Evolutionary conservation across 2,888 invertebrate genomes (phyloP).

Genomic region (Argyra leucocephala): DNA sequence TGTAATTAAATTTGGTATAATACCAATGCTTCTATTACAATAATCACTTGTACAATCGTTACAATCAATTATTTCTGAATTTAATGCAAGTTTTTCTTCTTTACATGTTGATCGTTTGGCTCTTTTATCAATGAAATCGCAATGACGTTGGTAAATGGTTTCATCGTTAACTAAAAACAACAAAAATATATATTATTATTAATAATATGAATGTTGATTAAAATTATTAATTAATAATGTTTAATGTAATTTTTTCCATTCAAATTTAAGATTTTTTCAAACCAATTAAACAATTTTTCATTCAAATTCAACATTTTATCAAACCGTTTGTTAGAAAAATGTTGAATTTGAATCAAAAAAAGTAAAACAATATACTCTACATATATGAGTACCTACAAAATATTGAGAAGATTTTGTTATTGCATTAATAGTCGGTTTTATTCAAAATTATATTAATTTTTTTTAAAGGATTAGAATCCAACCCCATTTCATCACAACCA

Average conservation of each 20-base stretch:
- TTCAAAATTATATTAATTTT: no score
- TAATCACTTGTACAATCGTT: constrained; percentile 35
- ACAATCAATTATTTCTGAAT: constrained; percentile 34
- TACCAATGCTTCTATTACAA: constrained; percentile 31
- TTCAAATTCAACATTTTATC: no score
- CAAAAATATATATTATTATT: not conserved
- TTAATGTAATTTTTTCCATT: not conserved
- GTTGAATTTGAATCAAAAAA: no score
- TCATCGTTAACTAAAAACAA: constrained; percentile 31
- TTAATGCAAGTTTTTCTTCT: constrained; percentile 33
- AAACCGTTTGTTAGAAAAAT: no score
- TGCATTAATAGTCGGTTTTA: no score
- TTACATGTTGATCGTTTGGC: constrained; percentile 35
- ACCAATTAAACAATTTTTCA: no score
- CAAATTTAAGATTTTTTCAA: no score
- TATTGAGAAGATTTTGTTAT: no score
- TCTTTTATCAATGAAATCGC: constrained; percentile 40
- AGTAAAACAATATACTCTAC: no score
- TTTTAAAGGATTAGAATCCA: no score
- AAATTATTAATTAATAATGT: not conserved
- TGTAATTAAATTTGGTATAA: constrained; percentile 24
- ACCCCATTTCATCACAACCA: no score
- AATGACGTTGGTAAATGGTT: constrained; percentile 36
- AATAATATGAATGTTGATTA: not conserved
- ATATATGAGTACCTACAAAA: no score